phyloP scores from a whole-genome alignment of 2,888 invertebrate species.

The Himalopsyche japonica region DNA sequence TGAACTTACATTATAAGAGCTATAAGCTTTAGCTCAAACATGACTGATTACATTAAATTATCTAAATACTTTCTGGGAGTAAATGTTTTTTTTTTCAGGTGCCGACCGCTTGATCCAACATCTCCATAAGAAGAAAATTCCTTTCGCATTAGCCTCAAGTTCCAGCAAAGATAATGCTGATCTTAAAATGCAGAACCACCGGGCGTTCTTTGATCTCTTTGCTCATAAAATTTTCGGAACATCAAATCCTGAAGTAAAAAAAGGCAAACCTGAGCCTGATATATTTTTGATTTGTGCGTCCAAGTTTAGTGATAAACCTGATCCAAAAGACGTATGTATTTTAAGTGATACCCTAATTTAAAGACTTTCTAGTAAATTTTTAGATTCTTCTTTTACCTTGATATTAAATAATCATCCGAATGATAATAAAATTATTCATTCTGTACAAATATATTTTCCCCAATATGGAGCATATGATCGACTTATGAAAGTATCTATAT shows the following conservation, averaged over 20 bases:
- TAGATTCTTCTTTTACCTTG: too few relatives aligned
- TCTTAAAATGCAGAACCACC: constrained; percentile 67
- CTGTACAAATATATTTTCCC: too few relatives aligned
- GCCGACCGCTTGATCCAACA: constrained; percentile 76
- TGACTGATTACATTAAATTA: too few relatives aligned
- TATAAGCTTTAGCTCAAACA: too few relatives aligned
- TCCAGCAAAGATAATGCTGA: constrained; percentile 73
- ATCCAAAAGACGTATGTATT: constrained; percentile 58
- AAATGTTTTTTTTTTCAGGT: constrained; percentile 59
- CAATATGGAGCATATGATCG: too few relatives aligned
- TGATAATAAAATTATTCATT: too few relatives aligned
- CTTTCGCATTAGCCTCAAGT: constrained; percentile 87
- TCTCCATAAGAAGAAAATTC: constrained; percentile 70
- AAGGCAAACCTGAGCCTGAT: constrained; percentile 88
- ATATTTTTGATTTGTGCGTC: constrained; percentile 78
- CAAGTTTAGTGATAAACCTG: constrained; percentile 70
- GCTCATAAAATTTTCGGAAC: constrained; percentile 77
- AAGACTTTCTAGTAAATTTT: too few relatives aligned
- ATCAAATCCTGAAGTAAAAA: constrained; percentile 80
- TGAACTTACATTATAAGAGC: too few relatives aligned
- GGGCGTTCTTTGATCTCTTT: constrained; percentile 68
- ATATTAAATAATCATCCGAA: too few relatives aligned
- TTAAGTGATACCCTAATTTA: too few relatives aligned
- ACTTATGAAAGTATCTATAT: too few relatives aligned
- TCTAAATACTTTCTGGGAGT: too few relatives aligned